Conservation (phyloP, 2,113 vertebrate species). For the Peromyscus californicus region DNA sequence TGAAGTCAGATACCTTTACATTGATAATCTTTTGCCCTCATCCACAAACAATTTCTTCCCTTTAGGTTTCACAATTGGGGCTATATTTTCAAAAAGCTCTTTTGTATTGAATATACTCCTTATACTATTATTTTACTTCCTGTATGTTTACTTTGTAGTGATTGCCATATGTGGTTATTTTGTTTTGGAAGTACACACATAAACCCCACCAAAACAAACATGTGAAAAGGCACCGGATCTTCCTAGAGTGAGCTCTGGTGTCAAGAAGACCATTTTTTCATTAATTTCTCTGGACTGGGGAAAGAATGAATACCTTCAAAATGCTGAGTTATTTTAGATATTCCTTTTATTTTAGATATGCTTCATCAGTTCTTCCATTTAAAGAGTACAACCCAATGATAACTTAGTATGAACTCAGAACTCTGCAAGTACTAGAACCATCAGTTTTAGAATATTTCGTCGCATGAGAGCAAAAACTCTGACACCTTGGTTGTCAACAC, state of each 20-base stretch:
- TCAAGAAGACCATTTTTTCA: not conserved
- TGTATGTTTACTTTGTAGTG: not conserved
- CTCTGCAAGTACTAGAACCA: not conserved
- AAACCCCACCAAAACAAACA: not conserved
- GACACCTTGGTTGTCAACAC: not conserved
- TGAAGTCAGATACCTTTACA: not conserved
- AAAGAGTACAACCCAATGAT: not conserved
- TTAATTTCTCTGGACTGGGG: not conserved
- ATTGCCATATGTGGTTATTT: not conserved
- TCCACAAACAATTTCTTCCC: not conserved
- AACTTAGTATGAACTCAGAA: not conserved
- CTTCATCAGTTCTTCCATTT: not conserved
- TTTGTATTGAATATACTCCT: not conserved
- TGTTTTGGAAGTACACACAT: not conserved
- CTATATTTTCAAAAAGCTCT: not conserved
- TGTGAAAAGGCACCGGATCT: not conserved
- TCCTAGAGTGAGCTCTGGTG: not conserved
- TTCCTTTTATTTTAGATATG: no score
- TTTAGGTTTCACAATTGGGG: not conserved
- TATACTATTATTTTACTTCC: not conserved
- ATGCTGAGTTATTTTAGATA: not conserved
- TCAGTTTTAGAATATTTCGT: not conserved
- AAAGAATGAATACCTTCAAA: not conserved
- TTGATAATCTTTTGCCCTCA: not conserved
- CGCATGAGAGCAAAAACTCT: not conserved